Evolutionary conservation across 2,888 invertebrate species (phyloP).

Genomic region (Molorchus minor): DNA sequence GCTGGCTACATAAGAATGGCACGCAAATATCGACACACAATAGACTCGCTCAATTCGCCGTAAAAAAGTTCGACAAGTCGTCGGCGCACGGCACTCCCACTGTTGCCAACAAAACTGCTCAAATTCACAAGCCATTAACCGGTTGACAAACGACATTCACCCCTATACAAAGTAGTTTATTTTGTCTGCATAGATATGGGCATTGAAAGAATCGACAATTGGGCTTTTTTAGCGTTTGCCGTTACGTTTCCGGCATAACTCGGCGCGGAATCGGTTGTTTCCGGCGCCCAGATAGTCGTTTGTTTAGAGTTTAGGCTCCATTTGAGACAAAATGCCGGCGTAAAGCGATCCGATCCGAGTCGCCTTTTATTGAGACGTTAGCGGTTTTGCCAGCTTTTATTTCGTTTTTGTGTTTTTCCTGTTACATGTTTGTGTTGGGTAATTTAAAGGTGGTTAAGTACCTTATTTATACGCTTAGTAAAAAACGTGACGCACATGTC

Average conservation of each 20-base stretch:
- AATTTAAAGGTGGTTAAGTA: slow-evolving; percentile 24
- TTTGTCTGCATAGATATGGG: slow-evolving; percentile 53
- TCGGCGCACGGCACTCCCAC: slow-evolving; percentile 40
- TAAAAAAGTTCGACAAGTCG: slow-evolving; percentile 42
- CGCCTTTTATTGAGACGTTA: slow-evolving; percentile 17
- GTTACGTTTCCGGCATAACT: slow-evolving; percentile 53
- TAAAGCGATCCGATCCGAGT: slow-evolving; percentile 31
- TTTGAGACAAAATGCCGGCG: slow-evolving; percentile 51
- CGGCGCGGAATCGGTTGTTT: slow-evolving; percentile 49
- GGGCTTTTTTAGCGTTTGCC: slow-evolving; percentile 57
- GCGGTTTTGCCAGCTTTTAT: slow-evolving; percentile 20
- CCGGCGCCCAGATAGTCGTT: slow-evolving; percentile 52
- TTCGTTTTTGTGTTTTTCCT: not conserved
- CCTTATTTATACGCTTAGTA: slow-evolving; percentile 31
- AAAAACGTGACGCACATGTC: slow-evolving; percentile 36
- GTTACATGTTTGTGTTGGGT: slow-evolving; percentile 14
- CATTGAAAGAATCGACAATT: slow-evolving; percentile 50
- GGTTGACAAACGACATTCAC: slow-evolving; percentile 65
- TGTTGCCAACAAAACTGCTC: slow-evolving; percentile 47
- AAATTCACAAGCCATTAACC: slow-evolving; percentile 71
- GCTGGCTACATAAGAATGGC: slow-evolving; percentile 22
- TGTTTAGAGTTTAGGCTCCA: slow-evolving; percentile 55
- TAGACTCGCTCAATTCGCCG: slow-evolving; percentile 37
- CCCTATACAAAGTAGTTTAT: slow-evolving; percentile 52
- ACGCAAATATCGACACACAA: slow-evolving; percentile 37